Evolutionary conservation across 2,113 vertebrate species (phyloP), one percentile per base, ranked within the genome.

Genomic region (Eulemur macaco): DNA sequence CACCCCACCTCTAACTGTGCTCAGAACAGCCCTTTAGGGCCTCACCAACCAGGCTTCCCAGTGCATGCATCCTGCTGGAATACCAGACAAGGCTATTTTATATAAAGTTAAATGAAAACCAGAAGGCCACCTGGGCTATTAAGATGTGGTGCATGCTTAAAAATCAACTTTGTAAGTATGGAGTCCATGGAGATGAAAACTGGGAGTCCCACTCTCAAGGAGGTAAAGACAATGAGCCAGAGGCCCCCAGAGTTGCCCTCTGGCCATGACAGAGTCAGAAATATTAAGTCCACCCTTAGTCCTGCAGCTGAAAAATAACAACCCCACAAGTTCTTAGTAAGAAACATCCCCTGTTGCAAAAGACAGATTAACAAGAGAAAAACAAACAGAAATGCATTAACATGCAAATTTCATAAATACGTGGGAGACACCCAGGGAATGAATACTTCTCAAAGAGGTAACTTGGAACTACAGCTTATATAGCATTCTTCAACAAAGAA

Each of bases 101-200:
- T 64, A 89, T n/a, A 90, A 86, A 78, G 11, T 9, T 52, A 78
- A 89, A 71, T 63, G 76, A 80, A 96, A 96, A 74, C 4, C 31
- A 14, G 83, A 68, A 45, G 34, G 6, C 14, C 54, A 64, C 25
- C 39, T 60, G 21, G 47, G 58, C 17, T 89, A 34, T 81, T 81
- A 69, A 68, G 15, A 89, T 42, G 84, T 18, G 25, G 34, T 18
- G 6, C 20, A 34, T 64, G 6, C n/a, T 93, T 92, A 52, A 73
- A 45, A 82, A 78, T 66, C 34, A 96, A 47, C 54, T 74, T 95
- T 80, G 83, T 74, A 68, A 56, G 13, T 68, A 80, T 60, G 45
- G 18, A 52, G 23, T 37, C 27, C 12, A 25, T 56, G 60, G 23
- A 92, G 54, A 71, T 64, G 89, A 87, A 80, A 91, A 63, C 12